Evolutionary conservation across 2,113 vertebrate genomes (phyloP), one percentile per base, ranked within the genome.

Genomic region (Pipa parva): DNA sequence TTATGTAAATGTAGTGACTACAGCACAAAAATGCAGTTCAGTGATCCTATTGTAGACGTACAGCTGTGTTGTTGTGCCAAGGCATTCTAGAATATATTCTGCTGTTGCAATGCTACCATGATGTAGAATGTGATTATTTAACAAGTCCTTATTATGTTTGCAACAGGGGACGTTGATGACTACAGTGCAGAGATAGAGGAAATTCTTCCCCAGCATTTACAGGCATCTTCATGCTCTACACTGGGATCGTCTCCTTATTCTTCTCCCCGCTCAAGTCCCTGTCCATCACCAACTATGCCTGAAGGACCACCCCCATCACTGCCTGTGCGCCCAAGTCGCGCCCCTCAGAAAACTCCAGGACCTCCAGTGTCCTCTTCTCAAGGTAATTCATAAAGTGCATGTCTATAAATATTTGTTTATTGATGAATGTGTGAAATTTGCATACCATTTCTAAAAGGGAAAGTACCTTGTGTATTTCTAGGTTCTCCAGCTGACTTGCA

Each of bases 131-230:
- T n/a, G n/a, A n/a, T n/a, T n/a, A n/a, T n/a, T n/a, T n/a, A n/a
- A n/a, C n/a, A n/a, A n/a, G n/a, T n/a, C n/a, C n/a, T n/a, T n/a
- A n/a, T n/a, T n/a, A n/a, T 49, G 1, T 77, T 63, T 9, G 63
- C n/a, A 63, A 21, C 55, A 99, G 97, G 95, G 55, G 95, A 99
- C 2, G 82, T 98, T 0, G 95, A 99, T 24, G 97, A 99, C 66
- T 85, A 92, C 1, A 84, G 80, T 56, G 81, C 88, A 6, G 97
- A 99, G 78, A 84, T 95, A 13, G 95, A 99, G 71, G 93, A 96
- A 64, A 92, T 97, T 45, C 87, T 98, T 51, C 93, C 94, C 17
- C 96, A 97, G 81, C 94, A 98, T 75, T 84, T 98, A 2, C 95
- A 97, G 80, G 93, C 90, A 0, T 78, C 86, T 1, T 79, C 85